phyloP scores from a whole-genome alignment of 2,888 invertebrate genomes.

The Rhagium mordax region DNA sequence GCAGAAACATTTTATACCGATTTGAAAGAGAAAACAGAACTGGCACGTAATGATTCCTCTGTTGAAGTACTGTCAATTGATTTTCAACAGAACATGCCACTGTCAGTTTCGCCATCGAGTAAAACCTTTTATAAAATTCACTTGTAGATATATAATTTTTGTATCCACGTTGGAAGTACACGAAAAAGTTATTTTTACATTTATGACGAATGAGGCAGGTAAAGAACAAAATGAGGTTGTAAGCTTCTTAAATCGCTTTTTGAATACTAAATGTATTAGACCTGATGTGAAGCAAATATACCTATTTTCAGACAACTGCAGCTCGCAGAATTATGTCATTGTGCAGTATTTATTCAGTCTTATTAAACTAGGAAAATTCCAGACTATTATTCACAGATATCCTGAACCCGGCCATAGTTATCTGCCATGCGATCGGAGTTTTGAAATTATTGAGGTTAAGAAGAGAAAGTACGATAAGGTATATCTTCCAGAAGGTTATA shows the following conservation, averaged over 20 bases:
- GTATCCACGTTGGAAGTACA: constrained; percentile 47
- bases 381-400: too few species aligned
- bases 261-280: too few species aligned
- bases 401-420: too few species aligned
- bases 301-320: too few species aligned
- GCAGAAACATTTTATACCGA: background rate
- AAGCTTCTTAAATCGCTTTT: too few species aligned
- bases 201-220: constrained; percentile 36
- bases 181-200: constrained; percentile 43
- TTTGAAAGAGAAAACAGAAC: constrained; percentile 39
- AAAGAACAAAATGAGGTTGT: constrained; percentile 46
- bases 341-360: too few species aligned
- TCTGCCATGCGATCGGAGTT: too few species aligned
- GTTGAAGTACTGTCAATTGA: constrained; percentile 43
- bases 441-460: too few species aligned
- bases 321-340: too few species aligned
- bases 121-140: constrained; percentile 46
- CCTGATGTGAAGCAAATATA: too few species aligned
- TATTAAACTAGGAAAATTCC: too few species aligned
- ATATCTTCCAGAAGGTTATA: constrained; percentile 21
- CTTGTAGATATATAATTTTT: constrained; percentile 51
- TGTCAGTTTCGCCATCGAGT: constrained; percentile 40
- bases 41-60: constrained; percentile 29
- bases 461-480: too few species aligned
- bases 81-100: constrained; percentile 45